Base-by-base conservation (phyloP, 2,113 vertebrate species). In the Mesocricetus auratus region DNA sequence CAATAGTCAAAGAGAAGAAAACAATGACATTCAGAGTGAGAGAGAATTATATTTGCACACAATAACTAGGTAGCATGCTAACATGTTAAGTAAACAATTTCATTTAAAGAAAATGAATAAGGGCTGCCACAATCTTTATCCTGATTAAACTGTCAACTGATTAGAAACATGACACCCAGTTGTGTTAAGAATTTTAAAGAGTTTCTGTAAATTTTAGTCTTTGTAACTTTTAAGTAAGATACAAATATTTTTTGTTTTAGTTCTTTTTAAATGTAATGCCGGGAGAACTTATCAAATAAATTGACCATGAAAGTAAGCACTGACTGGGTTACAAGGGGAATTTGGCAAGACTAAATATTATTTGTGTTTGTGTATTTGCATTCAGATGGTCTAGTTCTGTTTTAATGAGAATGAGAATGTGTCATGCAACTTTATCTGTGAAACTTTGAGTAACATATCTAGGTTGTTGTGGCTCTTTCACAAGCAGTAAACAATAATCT, bases 131-230 rank as follows among this genome's bases (percentile, higher is more conserved):
- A 95, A 93, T 53, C 33, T 68, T 97, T 79, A 91, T 95, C 74
- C 47, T 96, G 90, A 97, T 96, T 97, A 96, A 93, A 92, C 86
- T 94, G 93, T 93, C 93, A 93, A 69, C 53, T 97, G 92, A 96
- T 96, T 94, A 88, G 93, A 98, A 97, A 96, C 94, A 97, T 36
- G 97, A 85, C 73, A 92, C 91, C 42, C 42, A 94, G 45, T 82
- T 97, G 90, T 96, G 77, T 90, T 94, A 96, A 91, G 42, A 95
- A 69, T 97, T 4, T 0, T 68, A 60, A 88, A 33, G 89, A 74
- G n/a, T 95, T 96, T 96, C 82, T 83, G 87, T 95, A 96, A 94
- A 96, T 77, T 93, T 91, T 93, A 91, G 24, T 53, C 97, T 39
- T 89, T 94, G 45, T 77, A 86, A 79, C 31, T 83, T 94, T 89